Conservation (phyloP, 2,797 vertebrate species). For the Artibeus jamaicensis region DNA sequence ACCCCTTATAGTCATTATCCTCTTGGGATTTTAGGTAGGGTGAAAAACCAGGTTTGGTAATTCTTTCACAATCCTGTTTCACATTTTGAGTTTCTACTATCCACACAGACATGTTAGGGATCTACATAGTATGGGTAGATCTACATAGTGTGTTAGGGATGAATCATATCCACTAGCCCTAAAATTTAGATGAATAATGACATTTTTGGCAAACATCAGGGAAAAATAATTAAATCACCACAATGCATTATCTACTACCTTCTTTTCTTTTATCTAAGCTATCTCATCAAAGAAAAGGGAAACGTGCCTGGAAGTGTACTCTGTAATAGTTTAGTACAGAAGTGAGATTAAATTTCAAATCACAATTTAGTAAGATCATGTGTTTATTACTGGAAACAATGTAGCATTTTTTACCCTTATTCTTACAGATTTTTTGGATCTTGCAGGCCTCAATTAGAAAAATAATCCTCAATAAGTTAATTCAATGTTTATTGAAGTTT, state of each 20-base stretch:
- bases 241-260: background rate
- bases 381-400: background rate
- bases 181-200: conserved; percentile 23
- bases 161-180: background rate
- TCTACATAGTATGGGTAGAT: background rate
- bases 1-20: background rate
- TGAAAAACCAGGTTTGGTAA: background rate
- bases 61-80: conserved; percentile 2
- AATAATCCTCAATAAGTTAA: background rate
- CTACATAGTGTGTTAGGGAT: background rate
- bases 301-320: background rate
- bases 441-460: background rate
- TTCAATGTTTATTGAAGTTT: background rate
- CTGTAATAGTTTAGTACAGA: background rate
- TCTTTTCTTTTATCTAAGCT: conserved; percentile 35
- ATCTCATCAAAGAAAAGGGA: background rate
- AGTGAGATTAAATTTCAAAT: conserved; percentile 36
- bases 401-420: background rate
- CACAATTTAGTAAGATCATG: conserved; percentile 27
- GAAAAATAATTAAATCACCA: background rate
- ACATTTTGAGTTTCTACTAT: background rate
- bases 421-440: background rate
- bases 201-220: background rate
- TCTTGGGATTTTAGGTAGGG: background rate
- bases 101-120: no score